Percentiles rank a stretch among this genome's conserved stretches.
phyloP scores from a whole-genome alignment of 2,888 invertebrate genomes.

The Pyrrhia umbra region DNA sequence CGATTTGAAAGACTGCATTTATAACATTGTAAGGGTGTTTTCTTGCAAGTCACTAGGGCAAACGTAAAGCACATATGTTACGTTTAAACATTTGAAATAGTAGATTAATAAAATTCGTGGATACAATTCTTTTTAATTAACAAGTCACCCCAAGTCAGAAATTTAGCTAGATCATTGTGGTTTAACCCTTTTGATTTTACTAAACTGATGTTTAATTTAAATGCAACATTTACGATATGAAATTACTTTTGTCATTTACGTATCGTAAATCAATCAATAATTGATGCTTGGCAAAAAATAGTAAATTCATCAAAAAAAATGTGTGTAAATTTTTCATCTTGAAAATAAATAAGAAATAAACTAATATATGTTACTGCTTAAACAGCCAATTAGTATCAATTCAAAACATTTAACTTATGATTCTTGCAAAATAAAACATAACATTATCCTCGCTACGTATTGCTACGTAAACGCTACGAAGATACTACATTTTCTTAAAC shows the following conservation, averaged over 20 bases:
- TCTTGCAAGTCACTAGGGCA: constrained; percentile 77
- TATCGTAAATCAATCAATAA: too few species aligned
- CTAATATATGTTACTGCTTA: too few species aligned
- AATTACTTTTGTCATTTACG: too few species aligned
- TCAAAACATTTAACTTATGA: not conserved
- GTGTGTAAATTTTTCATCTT: too few species aligned
- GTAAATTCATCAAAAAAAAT: too few species aligned
- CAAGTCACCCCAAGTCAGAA: constrained; percentile 28
- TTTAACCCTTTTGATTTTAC: constrained; percentile 40
- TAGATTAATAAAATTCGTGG: constrained; percentile 58
- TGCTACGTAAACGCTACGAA: constrained; percentile 34
- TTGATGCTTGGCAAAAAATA: too few species aligned
- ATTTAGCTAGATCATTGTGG: constrained; percentile 45
- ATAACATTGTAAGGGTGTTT: constrained; percentile 29
- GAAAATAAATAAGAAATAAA: too few species aligned
- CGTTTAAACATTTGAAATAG: constrained; percentile 42
- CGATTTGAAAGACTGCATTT: not conserved
- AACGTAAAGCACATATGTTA: constrained; percentile 67
- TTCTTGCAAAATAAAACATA: not conserved
- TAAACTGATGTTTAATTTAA: not conserved
- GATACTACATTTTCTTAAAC: constrained; percentile 10
- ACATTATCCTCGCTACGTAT: not conserved
- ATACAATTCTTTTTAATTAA: constrained; percentile 60
- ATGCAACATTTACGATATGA: not conserved
- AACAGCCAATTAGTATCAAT: too few species aligned